Conservation (phyloP, 2,888 invertebrate genomes). For the Oscheius sp. region DNA sequence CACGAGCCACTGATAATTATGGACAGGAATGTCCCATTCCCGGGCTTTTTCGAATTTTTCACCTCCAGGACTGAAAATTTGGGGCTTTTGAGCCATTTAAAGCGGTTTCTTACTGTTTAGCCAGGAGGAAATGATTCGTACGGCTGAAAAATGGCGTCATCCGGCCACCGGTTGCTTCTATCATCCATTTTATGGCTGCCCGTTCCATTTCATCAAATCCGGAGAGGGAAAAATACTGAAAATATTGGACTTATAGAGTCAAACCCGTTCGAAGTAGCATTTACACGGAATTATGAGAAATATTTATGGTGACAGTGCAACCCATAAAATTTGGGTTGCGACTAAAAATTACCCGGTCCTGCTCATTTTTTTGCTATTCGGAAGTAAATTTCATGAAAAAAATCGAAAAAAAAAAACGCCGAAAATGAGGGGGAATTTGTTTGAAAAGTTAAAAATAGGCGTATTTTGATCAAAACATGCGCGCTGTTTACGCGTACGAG, state of each 20-base stretch:
- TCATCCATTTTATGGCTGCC: conserved; percentile 84
- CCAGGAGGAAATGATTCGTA: conserved; percentile 77
- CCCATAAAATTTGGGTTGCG: no score
- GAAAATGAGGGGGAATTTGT: no score
- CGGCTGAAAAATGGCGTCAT: conserved; percentile 79
- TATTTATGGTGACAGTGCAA: no score
- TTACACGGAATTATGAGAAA: no score
- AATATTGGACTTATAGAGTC: no score
- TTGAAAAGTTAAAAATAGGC: no score
- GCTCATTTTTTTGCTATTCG: no score
- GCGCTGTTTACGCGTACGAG: no score
- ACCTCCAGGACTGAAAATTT: conserved; percentile 3
- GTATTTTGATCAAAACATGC: background rate
- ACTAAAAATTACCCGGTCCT: no score
- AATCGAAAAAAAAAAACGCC: no score
- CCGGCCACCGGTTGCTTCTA: conserved; percentile 87
- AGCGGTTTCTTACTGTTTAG: conserved; percentile 74
- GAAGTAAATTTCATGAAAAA: no score
- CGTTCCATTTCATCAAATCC: conserved; percentile 91
- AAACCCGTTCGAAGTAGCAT: no score
- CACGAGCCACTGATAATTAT: conserved; percentile 78
- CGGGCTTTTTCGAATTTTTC: conserved; percentile 88
- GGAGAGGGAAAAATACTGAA: conserved; percentile 83
- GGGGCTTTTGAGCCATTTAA: background rate
- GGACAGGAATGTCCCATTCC: conserved; percentile 90